These are phyloP conservation scores for Psittacula derbiana DNA, from an alignment of 2,797 vertebrate genomes.

Conservation along the genomic window DNA sequence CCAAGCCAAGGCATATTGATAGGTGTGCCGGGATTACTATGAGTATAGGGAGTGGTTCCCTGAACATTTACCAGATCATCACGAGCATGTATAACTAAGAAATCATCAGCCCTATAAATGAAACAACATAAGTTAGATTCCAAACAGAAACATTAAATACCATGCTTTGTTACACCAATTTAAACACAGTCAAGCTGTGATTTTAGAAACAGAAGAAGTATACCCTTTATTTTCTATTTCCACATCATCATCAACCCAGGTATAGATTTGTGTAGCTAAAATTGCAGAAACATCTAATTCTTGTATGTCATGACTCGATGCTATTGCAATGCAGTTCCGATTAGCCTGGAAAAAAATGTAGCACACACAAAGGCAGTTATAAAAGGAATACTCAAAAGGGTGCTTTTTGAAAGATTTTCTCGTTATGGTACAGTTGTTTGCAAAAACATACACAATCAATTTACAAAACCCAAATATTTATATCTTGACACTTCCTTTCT, in stretches of 20 bases:
- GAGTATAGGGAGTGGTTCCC: constrained; percentile 94
- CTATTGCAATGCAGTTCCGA: constrained; percentile 96
- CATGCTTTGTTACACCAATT: background rate
- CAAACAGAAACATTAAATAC: background rate
- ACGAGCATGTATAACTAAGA: constrained; percentile 90
- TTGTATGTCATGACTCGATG: constrained; percentile 97
- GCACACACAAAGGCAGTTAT: background rate
- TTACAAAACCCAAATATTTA: background rate
- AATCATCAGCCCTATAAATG: constrained; percentile 85
- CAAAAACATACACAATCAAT: background rate
- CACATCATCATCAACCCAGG: constrained; percentile 94
- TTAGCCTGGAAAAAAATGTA: constrained; percentile 84
- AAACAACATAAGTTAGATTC: background rate
- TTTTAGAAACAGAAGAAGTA: background rate
- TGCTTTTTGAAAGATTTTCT: background rate
- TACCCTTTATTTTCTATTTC: constrained; percentile 93
- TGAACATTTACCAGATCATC: constrained; percentile 89
- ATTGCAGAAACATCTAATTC: constrained; percentile 97
- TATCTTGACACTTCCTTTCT: background rate
- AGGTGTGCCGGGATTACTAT: constrained; percentile 92
- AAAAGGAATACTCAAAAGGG: background rate
- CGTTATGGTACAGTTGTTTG: background rate
- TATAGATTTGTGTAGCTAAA: constrained; percentile 92
- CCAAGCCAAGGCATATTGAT: constrained; percentile 99
- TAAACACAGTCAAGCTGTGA: background rate